Percentiles rank a stretch among this genome's conserved stretches.
phyloP scores from a whole-genome alignment of 2,888 invertebrate species.

The Sthenelais limicola region DNA sequence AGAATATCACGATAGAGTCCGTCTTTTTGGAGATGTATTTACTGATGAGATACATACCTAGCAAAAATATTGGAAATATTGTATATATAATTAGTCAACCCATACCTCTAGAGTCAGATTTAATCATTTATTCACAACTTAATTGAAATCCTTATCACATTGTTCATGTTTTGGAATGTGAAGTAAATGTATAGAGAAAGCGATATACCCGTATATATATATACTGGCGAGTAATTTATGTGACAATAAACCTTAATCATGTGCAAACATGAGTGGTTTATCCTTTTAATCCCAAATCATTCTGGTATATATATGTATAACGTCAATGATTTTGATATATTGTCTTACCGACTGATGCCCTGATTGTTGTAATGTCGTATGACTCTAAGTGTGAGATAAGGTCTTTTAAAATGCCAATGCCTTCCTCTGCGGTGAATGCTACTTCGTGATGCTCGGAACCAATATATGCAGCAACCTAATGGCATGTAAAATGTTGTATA shows the following conservation, averaged over 20 bases:
- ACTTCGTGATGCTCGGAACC: conserved; percentile 93
- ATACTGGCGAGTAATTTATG: neutral
- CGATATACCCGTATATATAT: too few species aligned
- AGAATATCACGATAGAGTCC: conserved; percentile 86
- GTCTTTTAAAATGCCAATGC: conserved; percentile 81
- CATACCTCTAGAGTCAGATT: too few species aligned
- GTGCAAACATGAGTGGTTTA: neutral
- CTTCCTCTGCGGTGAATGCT: conserved; percentile 86
- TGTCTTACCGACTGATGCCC: conserved; percentile 79
- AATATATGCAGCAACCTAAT: conserved; percentile 78
- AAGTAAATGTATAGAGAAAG: too few species aligned
- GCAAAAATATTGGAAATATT: conserved; percentile 36
- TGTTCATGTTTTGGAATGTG: too few species aligned
- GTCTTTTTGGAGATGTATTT: conserved; percentile 87
- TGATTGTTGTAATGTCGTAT: conserved; percentile 88
- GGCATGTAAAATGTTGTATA: neutral
- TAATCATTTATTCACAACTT: too few species aligned
- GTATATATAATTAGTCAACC: too few species aligned
- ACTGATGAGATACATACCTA: conserved; percentile 85
- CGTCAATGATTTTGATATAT: neutral
- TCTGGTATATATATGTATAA: neutral
- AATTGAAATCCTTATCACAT: too few species aligned
- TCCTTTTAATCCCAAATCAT: neutral
- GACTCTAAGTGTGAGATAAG: conserved; percentile 92
- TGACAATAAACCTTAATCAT: neutral